Base-by-base conservation (phyloP, 2,888 invertebrate species). In the Hyppa rectilinea region DNA sequence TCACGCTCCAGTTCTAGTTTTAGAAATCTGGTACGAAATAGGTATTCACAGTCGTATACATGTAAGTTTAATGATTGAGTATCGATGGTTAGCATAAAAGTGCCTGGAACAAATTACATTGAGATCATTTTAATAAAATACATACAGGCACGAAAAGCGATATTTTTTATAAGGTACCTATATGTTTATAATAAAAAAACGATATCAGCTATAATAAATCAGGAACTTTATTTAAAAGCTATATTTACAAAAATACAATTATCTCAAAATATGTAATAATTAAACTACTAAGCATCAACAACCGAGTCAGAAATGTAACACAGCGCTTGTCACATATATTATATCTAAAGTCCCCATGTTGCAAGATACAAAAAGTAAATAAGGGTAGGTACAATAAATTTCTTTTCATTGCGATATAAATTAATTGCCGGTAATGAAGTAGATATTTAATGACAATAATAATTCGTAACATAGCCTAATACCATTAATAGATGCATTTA, bases 181-280 rank as follows among this genome's bases (percentile, higher is more conserved):
- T n/a, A n/a, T n/a, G n/a, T n/a, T n/a, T n/a, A 17, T 49, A 26
- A 7, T 23, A 12, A 75, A 71, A 79, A 81, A 81, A 84, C 68
- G 31, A 62, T 5, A 45, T 59, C 40, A 9, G 7, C 0, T 86
- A 86, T 88, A 90, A 92, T 92, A 93, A 94, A 93, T 92, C 94
- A 96, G 95, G 95, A 96, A 96, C 95, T 96, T 95, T 95, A 94
- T 94, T 95, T 93, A 92, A 80, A 85, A 89, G 86, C 90, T 92
- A 94, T 95, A 95, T 95, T 92, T 95, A 95, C 95, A 95, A 92
- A 94, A 93, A 94, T 94, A 95, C 93, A 94, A 91, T 91, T 63
- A 92, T 95, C 92, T 92, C 93, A 93, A 95, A 95, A 95, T 95
- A 94, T 86, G 85, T 83, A 88, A 88, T 85, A 88, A 91, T 88